phyloP scores from a whole-genome alignment of 2,113 vertebrate species.

The Jacana jacana region DNA sequence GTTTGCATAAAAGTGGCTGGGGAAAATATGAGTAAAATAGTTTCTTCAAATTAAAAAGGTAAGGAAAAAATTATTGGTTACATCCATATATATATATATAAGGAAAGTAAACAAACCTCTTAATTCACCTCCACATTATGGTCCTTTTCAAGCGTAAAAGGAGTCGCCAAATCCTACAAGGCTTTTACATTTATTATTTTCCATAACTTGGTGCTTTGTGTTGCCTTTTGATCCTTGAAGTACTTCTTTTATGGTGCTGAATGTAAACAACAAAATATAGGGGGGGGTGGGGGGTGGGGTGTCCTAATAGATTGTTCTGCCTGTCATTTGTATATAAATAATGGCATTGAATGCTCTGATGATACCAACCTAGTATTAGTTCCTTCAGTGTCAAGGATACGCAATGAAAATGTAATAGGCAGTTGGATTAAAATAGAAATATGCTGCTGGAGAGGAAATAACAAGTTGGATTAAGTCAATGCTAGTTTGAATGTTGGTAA shows the following conservation, averaged over 20 bases:
- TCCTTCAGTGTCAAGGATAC: not conserved
- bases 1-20: not conserved
- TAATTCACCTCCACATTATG: not conserved
- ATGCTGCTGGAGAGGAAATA: not conserved
- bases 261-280: not conserved
- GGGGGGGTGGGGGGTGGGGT: rapidly evolving
- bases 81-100: not conserved
- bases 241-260: not conserved
- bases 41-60: not conserved
- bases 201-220: not conserved
- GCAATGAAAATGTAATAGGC: not conserved
- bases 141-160: not conserved
- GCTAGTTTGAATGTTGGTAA: not conserved
- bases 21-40: not conserved
- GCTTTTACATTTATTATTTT: not conserved
- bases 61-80: not conserved
- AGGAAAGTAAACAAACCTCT: not conserved
- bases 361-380: not conserved
- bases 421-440: not conserved
- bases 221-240: not conserved
- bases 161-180: not conserved
- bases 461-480: not conserved
- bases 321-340: not conserved
- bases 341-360: not conserved
- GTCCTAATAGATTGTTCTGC: not conserved